Evolutionary conservation across 2,113 vertebrate genomes (phyloP).

Genomic region (Tympanuchus pallidicinctus): DNA sequence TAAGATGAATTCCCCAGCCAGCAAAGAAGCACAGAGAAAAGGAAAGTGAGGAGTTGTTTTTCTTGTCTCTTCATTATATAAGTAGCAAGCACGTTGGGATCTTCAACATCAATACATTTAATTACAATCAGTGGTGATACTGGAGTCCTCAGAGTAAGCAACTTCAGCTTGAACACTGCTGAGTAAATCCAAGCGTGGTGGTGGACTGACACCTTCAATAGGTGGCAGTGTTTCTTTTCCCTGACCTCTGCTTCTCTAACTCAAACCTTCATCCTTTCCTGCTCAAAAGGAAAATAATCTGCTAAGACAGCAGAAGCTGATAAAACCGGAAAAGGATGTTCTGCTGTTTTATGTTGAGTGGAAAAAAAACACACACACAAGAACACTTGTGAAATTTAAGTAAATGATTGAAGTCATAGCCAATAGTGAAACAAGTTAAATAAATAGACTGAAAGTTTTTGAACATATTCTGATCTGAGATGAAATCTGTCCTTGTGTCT

Average conservation of each 20-base stretch:
- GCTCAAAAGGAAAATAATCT: neutral
- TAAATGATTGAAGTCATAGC: slow-evolving; percentile 8
- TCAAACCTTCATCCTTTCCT: neutral
- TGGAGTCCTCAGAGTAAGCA: rapidly evolving
- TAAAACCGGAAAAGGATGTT: neutral
- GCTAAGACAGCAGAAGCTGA: neutral
- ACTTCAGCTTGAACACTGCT: neutral
- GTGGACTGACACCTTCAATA: neutral
- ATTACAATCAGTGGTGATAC: neutral
- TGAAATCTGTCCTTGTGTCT: neutral
- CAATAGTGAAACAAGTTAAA: slow-evolving; percentile 15
- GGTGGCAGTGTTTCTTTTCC: slow-evolving; percentile 12
- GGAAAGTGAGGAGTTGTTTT: neutral
- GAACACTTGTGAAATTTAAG: slow-evolving; percentile 33
- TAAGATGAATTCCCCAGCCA: neutral
- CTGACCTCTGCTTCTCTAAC: neutral
- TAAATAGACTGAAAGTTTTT: neutral
- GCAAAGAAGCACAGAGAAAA: neutral
- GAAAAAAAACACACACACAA: neutral
- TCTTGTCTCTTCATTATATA: slow-evolving; percentile 28
- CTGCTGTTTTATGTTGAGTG: neutral
- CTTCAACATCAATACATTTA: neutral
- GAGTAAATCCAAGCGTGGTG: neutral
- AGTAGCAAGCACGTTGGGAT: neutral
- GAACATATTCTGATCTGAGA: neutral